Evolutionary conservation across 64 coral and sea anemone species (phyloP), one percentile per base, ranked within the genome.

Genomic region (Montipora efflorescens): DNA sequence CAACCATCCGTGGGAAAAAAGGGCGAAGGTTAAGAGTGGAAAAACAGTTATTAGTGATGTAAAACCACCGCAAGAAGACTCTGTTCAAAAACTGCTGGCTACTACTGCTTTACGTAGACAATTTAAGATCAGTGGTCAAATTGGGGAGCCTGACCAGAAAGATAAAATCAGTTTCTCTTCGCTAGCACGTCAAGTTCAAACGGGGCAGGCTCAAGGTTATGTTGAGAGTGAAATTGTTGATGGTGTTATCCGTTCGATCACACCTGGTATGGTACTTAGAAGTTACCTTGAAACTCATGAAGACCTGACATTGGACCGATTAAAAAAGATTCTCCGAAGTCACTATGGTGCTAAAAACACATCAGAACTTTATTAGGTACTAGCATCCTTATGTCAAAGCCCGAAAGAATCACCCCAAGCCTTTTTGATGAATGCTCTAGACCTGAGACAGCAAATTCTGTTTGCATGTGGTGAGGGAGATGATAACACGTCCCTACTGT

Each of bases 371-470:
- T 91, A 91, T 78, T 82, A 87, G 47, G 75, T n/a, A 23, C 71
- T 95, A n/a, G 74, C 88, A 77, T 64, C 64, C 9, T 7, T 91
- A 21, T 79, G 74, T 78, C 88, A 95, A 36, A 74, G 44, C 76
- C 67, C 81, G 6, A 79, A 84, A 79, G 87, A 96, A 61, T 83
- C 87, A 62, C 87, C 87, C 9, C 85, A 87, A 84, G 87, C 59
- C 28, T 93, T 96, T 90, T 75, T 90, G 45, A 96, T 96, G 78
- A 83, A 80, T 22, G 91, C 95, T 36, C 53, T 93, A 14, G 86
- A 93, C 61, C 47, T 92, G 14, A 64, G 79, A 25, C 79, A 62
- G 12, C 79, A 82, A 4, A 82, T 62, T 8, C 21, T 82, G 5
- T 82, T 82, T 82, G 79, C 79, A 82, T 46, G 10, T 7, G 16